These are phyloP conservation scores for Gephyroberyx darwinii DNA, from an alignment of 2,797 vertebrate genomes.

Conservation along the genomic window DNA sequence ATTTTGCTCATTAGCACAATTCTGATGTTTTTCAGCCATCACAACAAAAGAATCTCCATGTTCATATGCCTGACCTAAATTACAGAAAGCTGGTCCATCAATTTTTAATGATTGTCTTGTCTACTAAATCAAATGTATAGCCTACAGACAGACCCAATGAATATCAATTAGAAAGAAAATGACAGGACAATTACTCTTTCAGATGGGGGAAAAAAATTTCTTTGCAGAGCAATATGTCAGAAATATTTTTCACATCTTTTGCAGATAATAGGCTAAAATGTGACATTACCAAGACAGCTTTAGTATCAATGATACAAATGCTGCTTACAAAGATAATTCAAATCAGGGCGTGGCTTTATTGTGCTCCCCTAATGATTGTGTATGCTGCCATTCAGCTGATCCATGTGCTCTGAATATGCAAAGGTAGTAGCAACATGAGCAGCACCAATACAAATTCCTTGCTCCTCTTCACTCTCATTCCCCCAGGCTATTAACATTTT, in stretches of 20 bases:
- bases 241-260: slow-evolving; percentile 14
- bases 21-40: slow-evolving; percentile 56
- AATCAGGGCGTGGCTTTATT: slow-evolving; percentile 35
- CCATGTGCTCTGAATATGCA: slow-evolving; percentile 41
- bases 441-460: slow-evolving; percentile 40
- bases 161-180: slow-evolving; percentile 73
- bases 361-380: not conserved
- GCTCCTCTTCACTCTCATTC: slow-evolving; percentile 17
- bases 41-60: slow-evolving; percentile 50
- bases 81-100: slow-evolving; percentile 65
- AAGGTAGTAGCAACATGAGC: slow-evolving; percentile 42
- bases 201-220: slow-evolving; percentile 48
- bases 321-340: slow-evolving; percentile 25
- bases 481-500: slow-evolving; percentile 68
- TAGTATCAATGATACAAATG: slow-evolving; percentile 20
- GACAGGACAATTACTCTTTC: slow-evolving; percentile 73
- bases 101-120: slow-evolving; percentile 76
- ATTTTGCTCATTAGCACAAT: slow-evolving; percentile 32
- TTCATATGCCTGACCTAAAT: slow-evolving; percentile 59
- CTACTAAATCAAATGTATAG: slow-evolving; percentile 69
- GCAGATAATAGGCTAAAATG: slow-evolving; percentile 13
- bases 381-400: not conserved
- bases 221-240: slow-evolving; percentile 2
- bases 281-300: not conserved
- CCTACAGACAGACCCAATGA: slow-evolving; percentile 69